Percentiles rank a stretch among this genome's conserved stretches.
phyloP scores from a whole-genome alignment of 2,113 vertebrate species.

The Anthoscopus minutus region DNA sequence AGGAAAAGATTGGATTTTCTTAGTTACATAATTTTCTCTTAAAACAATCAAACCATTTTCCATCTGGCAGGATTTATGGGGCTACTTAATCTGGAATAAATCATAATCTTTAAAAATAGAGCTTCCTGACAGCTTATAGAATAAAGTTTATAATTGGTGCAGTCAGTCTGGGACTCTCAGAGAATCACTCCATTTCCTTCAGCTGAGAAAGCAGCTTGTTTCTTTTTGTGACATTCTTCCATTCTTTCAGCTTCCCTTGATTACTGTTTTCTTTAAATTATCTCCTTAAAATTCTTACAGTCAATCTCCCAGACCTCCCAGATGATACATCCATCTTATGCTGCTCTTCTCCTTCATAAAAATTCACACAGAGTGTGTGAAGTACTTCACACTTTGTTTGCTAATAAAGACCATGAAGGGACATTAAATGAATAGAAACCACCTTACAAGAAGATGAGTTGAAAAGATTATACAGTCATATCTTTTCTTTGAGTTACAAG shows the following conservation, averaged over 20 bases:
- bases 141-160: background rate
- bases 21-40: background rate
- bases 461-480: background rate
- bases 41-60: slow-evolving; percentile 8
- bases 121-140: background rate
- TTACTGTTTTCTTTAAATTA: slow-evolving; percentile 36
- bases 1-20: background rate
- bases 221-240: background rate
- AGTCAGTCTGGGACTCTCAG: background rate
- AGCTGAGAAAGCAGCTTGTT: background rate
- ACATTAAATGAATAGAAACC: slow-evolving; percentile 12
- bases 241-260: background rate
- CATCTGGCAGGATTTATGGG: background rate
- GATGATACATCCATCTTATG: slow-evolving; percentile 17
- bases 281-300: slow-evolving; percentile 45
- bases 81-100: background rate
- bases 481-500: background rate
- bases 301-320: slow-evolving; percentile 2
- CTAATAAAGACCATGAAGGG: slow-evolving; percentile 45
- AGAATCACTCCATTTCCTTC: background rate
- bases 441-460: background rate
- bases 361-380: slow-evolving; percentile 1
- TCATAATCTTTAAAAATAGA: background rate
- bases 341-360: slow-evolving; percentile 1
- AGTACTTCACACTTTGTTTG: slow-evolving; percentile 15